Evolutionary conservation across 1,140 invertebrate species (phyloP).

Genomic region (Himalopsyche phryganea): DNA sequence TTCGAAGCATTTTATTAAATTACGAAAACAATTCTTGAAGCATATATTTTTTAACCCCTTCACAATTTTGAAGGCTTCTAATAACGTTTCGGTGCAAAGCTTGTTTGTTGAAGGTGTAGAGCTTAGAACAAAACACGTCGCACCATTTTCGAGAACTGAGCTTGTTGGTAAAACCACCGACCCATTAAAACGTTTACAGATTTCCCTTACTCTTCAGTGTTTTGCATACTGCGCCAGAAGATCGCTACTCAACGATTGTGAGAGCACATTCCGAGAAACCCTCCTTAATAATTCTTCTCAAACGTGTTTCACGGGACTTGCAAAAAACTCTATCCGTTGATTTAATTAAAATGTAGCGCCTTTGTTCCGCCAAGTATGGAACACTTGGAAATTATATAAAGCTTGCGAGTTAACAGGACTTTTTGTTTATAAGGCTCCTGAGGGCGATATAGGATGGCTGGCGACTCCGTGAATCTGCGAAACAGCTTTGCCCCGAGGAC

Average conservation of each 20-base stretch:
- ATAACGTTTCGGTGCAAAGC: too few relatives aligned
- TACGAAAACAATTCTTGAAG: too few relatives aligned
- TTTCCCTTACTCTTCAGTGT: too few relatives aligned
- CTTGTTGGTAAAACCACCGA: too few relatives aligned
- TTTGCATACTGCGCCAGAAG: too few relatives aligned
- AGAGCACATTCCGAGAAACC: constrained; percentile 17
- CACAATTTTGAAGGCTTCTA: too few relatives aligned
- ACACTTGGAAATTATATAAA: constrained; percentile 29
- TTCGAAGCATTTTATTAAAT: too few relatives aligned
- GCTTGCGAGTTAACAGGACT: constrained; percentile 29
- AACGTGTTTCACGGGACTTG: constrained; percentile 12
- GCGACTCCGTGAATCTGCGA: constrained; percentile 32
- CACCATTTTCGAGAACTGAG: too few relatives aligned
- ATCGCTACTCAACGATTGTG: not conserved
- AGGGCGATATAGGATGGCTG: constrained; percentile 31
- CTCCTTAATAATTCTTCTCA: constrained; percentile 14
- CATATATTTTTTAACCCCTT: too few relatives aligned
- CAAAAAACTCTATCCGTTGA: constrained; percentile 25
- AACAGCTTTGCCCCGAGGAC: constrained; percentile 33
- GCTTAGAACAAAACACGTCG: too few relatives aligned
- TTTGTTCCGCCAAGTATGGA: constrained; percentile 32
- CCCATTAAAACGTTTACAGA: too few relatives aligned
- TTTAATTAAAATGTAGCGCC: constrained; percentile 35
- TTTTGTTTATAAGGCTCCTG: constrained; percentile 35
- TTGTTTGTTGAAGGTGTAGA: too few relatives aligned